Conservation (phyloP, 2,113 vertebrate species). For the Vidua chalybeata region DNA sequence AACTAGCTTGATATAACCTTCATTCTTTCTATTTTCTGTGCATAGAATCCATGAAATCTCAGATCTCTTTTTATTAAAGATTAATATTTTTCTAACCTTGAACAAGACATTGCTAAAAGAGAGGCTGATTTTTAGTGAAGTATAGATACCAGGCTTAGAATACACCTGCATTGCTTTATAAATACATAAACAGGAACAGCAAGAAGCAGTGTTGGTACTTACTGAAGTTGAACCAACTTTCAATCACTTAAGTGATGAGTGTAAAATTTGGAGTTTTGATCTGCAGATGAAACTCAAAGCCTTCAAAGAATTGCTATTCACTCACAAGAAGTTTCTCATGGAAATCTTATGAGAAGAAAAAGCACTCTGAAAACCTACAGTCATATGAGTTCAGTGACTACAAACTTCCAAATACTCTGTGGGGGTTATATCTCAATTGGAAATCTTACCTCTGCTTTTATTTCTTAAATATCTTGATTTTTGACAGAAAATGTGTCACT, state of each 20-base stretch:
- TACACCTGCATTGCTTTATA: neutral
- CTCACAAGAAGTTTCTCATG: neutral
- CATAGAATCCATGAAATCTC: neutral
- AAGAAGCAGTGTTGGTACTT: neutral
- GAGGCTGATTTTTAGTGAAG: neutral
- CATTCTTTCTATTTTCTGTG: neutral
- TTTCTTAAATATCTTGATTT: neutral
- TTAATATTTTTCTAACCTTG: neutral
- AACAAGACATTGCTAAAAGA: neutral
- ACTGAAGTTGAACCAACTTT: neutral
- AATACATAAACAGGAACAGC: neutral
- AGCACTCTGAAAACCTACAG: neutral
- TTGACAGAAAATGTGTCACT: neutral
- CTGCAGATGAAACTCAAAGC: neutral
- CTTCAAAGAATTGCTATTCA: neutral
- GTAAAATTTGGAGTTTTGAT: neutral
- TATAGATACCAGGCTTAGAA: neutral
- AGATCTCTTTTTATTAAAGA: neutral
- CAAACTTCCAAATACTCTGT: neutral
- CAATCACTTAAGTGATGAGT: neutral
- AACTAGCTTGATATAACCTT: neutral
- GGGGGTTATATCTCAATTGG: accelerated
- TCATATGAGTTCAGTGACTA: neutral
- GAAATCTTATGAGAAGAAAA: neutral
- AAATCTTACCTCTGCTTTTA: neutral